Percentiles rank a stretch among this genome's conserved stretches.
Conservation (phyloP, 2,797 vertebrate genomes). For the Platalea minor region DNA sequence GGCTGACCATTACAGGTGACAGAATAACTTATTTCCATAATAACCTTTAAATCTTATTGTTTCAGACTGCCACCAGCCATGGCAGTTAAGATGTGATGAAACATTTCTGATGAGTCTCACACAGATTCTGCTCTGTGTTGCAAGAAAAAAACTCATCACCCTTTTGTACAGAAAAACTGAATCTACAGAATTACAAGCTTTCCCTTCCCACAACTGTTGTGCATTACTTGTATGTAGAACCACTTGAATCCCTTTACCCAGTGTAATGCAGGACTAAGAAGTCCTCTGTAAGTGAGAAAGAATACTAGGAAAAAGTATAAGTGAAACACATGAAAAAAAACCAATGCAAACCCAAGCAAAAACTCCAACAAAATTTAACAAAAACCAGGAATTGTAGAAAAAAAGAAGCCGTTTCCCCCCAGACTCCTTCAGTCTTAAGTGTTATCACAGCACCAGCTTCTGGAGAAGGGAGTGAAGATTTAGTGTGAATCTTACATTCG, state of each 20-base stretch:
- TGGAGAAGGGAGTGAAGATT: constrained; percentile 2
- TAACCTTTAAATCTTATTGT: constrained; percentile 6
- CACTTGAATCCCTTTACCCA: not conserved
- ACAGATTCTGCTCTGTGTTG: not conserved
- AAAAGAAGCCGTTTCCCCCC: not conserved
- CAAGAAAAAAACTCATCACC: not conserved
- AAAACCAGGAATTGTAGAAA: not conserved
- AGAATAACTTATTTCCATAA: constrained; percentile 19
- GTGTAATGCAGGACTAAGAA: not conserved
- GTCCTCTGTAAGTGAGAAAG: not conserved
- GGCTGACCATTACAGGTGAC: not conserved
- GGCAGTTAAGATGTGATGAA: not conserved
- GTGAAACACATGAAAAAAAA: not conserved
- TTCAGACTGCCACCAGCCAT: not conserved
- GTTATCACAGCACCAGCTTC: constrained; percentile 47
- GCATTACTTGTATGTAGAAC: not conserved
- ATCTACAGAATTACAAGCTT: not conserved
- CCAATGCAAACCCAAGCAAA: not conserved
- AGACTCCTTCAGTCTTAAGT: not conserved
- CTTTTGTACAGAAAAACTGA: not conserved
- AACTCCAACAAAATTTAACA: not conserved
- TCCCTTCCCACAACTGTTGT: not conserved
- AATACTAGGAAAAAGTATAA: not conserved
- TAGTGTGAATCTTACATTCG: not conserved
- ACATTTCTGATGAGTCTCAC: not conserved